These are phyloP conservation scores for Aromia moschata DNA, from an alignment of 2,888 invertebrate genomes.

Conservation along the genomic window DNA sequence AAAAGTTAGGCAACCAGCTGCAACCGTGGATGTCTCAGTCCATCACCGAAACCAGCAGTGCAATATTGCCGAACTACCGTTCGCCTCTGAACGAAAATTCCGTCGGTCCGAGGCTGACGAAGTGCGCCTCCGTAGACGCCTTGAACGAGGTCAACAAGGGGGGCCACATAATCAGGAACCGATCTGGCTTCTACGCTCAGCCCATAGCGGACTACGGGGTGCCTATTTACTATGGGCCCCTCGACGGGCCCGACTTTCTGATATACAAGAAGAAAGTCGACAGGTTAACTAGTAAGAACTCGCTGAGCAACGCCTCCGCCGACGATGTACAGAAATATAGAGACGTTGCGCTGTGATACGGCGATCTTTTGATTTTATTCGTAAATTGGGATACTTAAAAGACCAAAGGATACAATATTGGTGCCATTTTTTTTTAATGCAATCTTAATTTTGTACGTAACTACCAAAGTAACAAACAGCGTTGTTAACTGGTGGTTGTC, in stretches of 20 bases:
- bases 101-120: constrained; percentile 44
- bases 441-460: no score
- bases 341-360: constrained; percentile 59
- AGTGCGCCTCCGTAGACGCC: constrained; percentile 59
- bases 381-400: no score
- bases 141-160: constrained; percentile 52
- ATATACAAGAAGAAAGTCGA: constrained; percentile 62
- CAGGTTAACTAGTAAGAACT: constrained; percentile 56
- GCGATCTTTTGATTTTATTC: no score
- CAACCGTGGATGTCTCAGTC: constrained; percentile 53
- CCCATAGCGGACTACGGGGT: constrained; percentile 61
- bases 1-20: constrained; percentile 48
- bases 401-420: no score
- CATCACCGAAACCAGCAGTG: constrained; percentile 49
- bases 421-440: no score
- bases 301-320: constrained; percentile 61
- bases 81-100: constrained; percentile 33
- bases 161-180: constrained; percentile 57
- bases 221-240: constrained; percentile 62
- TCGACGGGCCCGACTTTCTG: constrained; percentile 62
- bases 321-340: constrained; percentile 63
- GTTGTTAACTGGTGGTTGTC: no score
- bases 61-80: constrained; percentile 44
- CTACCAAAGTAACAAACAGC: no score
- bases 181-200: constrained; percentile 61